These are phyloP conservation scores for Calcarius lapponicus DNA, from an alignment of 2,797 vertebrate species.

Conservation along the genomic window DNA sequence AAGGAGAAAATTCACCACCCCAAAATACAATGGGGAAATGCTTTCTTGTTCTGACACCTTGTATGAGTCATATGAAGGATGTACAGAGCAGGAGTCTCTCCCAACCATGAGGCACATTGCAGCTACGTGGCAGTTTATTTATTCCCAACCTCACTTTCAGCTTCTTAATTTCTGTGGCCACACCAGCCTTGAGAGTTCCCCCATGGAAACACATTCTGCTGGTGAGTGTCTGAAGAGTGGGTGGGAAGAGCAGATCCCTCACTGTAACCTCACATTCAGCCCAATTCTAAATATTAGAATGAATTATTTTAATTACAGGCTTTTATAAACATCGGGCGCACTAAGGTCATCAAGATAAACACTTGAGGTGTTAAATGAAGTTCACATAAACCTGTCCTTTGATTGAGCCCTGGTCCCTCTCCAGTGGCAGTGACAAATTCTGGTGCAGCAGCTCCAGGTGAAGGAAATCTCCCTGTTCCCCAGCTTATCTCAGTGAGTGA, in stretches of 20 bases:
- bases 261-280: not conserved
- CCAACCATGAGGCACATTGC: not conserved
- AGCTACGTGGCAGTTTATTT: fast-evolving
- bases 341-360: not conserved
- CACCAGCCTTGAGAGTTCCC: not conserved
- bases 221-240: not conserved
- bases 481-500: fast-evolving
- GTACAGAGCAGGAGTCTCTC: not conserved
- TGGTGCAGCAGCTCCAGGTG: not conserved
- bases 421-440: not conserved
- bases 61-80: not conserved
- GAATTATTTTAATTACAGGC: not conserved
- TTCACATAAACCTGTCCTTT: not conserved
- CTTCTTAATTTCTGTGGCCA: not conserved
- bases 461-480: not conserved
- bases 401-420: not conserved
- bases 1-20: not conserved
- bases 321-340: not conserved
- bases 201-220: fast-evolving
- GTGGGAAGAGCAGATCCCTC: not conserved
- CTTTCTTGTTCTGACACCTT: not conserved
- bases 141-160: not conserved
- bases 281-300: not conserved
- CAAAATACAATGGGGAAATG: not conserved
- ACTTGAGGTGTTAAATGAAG: not conserved